A percentile compares a stretch with the other conserved stretches of the same genome.
These are phyloP conservation scores for Tenodera sinensis DNA, from an alignment of 2,888 invertebrate species.

Conservation along the genomic window DNA sequence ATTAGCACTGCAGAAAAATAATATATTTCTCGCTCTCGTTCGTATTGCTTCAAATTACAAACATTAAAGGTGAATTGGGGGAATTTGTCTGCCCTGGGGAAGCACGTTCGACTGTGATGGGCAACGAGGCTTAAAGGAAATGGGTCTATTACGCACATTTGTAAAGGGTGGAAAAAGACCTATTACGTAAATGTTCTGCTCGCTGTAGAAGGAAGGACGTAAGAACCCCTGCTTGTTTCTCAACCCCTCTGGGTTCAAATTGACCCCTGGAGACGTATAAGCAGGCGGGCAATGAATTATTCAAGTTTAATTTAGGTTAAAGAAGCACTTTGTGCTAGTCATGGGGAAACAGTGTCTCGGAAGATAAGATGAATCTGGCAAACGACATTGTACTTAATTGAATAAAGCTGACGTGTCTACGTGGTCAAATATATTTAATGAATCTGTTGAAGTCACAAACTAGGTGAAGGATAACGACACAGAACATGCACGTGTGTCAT, in stretches of 20 bases:
- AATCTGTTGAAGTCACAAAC: no score
- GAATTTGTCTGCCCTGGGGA: not conserved
- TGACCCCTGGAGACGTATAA: not conserved
- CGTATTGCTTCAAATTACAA: no score
- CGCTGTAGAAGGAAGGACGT: no score
- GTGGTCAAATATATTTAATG: no score
- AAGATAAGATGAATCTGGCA: no score
- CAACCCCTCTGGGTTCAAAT: not conserved
- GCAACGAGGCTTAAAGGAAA: not conserved
- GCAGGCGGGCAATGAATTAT: constrained; percentile 18
- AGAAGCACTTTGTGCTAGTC: constrained; percentile 4
- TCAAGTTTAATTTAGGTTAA: constrained; percentile 22
- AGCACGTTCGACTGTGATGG: not conserved
- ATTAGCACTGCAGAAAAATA: no score
- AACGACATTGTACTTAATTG: not conserved
- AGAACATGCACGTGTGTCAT: no score
- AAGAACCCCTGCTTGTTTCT: not conserved
- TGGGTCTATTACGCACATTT: not conserved
- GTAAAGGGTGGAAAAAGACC: not conserved
- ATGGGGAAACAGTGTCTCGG: not conserved
- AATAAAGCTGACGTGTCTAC: not conserved
- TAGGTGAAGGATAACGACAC: no score
- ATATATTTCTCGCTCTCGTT: no score
- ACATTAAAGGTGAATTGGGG: no score
- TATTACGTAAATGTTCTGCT: not conserved